Evolutionary conservation across 1,140 invertebrate genomes (phyloP), one percentile per base, ranked within the genome.

Genomic region (Charaxes varanes): DNA sequence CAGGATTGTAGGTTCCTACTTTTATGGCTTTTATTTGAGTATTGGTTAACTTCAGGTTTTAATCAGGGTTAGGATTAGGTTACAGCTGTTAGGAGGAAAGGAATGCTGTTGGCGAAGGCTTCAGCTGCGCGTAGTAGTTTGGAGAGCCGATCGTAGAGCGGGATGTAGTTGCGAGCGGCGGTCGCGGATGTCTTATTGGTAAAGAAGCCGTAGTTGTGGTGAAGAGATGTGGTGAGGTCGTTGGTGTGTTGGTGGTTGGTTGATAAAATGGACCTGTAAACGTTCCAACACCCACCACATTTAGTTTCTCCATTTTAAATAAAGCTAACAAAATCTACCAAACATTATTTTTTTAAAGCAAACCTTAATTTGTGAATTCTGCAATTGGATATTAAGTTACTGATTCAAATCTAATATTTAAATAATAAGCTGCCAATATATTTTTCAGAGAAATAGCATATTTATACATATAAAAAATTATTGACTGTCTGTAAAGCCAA

Each of bases 271-370:
- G 71, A 80, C 78, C 78, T 83, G 78, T 48, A 83, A 79, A 80
- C 76, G 78, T 79, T 83, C 78, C 78, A 83, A 83, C 79, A 83
- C 79, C 79, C 76, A 83, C 78, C 78, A 80, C 79, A 60, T 83
- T 83, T 79, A 80, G 50, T 78, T 60, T 62, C 62, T 74, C 46
- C 55, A 54, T 56, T 56, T 48, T 45, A 50, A 34, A 22, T 55
- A 34, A 21, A 34, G 10, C 28, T 41, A 41, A 28, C 11, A 38
- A 38, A 26, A 8, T 38, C 24, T 17, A 31, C 21, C 23, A 28
- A 38, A 38, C 13, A 19, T 38, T 17, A 27, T 28, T 12, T 19
- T 28, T 19, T 21, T 26, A 38, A 38, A 38, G 24, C 35, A 18
- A 38, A 18, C 7, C 35, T 24, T 18, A 38, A 27, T 17, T 12